A percentile compares a stretch with the other conserved stretches of the same genome.
Conservation (phyloP, 1,140 invertebrate genomes). For the Trichogramma pretiosum region DNA sequence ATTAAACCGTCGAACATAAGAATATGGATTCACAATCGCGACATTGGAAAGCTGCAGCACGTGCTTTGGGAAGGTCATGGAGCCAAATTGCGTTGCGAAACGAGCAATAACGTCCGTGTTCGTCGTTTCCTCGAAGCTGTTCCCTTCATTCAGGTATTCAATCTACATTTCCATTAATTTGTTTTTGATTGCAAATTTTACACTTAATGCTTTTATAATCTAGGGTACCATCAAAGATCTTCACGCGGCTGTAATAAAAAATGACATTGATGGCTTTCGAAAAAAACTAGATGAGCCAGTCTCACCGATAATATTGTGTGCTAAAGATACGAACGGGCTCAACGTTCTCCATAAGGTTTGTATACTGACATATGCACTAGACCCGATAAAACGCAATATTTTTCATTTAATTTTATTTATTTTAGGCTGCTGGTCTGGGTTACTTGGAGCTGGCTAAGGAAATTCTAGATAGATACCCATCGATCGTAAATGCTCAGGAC, state of each 20-base stretch:
- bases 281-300: slow-evolving; percentile 59
- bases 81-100: slow-evolving; percentile 66
- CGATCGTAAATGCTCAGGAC: slow-evolving; percentile 59
- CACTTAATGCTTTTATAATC: slow-evolving; percentile 11
- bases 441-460: slow-evolving; percentile 62
- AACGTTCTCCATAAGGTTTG: slow-evolving; percentile 73
- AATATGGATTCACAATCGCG: slow-evolving; percentile 86
- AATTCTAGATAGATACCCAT: slow-evolving; percentile 62
- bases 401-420: slow-evolving; percentile 15
- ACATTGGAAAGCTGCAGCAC: slow-evolving; percentile 70
- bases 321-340: slow-evolving; percentile 71
- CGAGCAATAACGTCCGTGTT: slow-evolving; percentile 71
- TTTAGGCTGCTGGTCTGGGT: slow-evolving; percentile 71
- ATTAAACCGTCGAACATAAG: slow-evolving; percentile 78
- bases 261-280: slow-evolving; percentile 65
- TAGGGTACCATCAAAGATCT: slow-evolving; percentile 76
- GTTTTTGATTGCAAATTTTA: slow-evolving; percentile 6
- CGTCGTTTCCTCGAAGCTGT: slow-evolving; percentile 75
- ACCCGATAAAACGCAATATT: too few relatives aligned
- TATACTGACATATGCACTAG: too few relatives aligned
- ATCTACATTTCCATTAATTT: too few relatives aligned
- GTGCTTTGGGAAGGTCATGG: slow-evolving; percentile 84
- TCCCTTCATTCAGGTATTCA: slow-evolving; percentile 74
- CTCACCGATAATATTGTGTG: slow-evolving; percentile 61
- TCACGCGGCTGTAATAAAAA: slow-evolving; percentile 65